Percentiles rank a stretch among this genome's conserved stretches.
Evolutionary conservation across 2,888 invertebrate genomes (phyloP).

Genomic region (Syrista parreyssii): DNA sequence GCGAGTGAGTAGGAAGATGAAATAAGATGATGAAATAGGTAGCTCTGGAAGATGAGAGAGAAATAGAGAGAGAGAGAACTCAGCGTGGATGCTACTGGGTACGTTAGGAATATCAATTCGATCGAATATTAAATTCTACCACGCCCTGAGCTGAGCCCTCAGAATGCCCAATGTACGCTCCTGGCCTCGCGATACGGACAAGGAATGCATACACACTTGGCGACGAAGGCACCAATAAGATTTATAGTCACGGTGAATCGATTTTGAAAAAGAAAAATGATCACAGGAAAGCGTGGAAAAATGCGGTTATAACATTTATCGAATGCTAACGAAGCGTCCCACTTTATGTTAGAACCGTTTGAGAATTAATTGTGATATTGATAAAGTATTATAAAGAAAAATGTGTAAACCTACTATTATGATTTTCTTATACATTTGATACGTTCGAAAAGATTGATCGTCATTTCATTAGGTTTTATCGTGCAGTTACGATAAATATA

Average conservation of each 20-base stretch:
- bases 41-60: background rate
- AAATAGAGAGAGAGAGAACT: background rate
- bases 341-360: background rate
- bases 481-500: too few relatives aligned
- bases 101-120: conserved; percentile 22
- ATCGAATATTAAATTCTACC: conserved; percentile 27
- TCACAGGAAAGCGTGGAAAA: background rate
- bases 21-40: background rate
- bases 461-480: too few relatives aligned
- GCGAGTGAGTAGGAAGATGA: background rate
- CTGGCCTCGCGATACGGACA: background rate
- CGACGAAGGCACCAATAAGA: background rate
- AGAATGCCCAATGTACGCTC: conserved; percentile 3
- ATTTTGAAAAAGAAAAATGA: background rate
- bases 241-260: background rate
- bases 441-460: too few relatives aligned
- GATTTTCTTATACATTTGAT: too few relatives aligned
- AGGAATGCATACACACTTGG: background rate
- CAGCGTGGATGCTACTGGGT: conserved; percentile 1
- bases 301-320: background rate
- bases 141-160: conserved; percentile 1
- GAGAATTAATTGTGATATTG: too few relatives aligned
- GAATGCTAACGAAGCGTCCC: background rate
- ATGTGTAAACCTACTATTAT: too few relatives aligned
- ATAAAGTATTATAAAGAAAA: too few relatives aligned